Base-by-base conservation (phyloP, 92 coral and sea anemone species). In the Siderastrea siderea region DNA sequence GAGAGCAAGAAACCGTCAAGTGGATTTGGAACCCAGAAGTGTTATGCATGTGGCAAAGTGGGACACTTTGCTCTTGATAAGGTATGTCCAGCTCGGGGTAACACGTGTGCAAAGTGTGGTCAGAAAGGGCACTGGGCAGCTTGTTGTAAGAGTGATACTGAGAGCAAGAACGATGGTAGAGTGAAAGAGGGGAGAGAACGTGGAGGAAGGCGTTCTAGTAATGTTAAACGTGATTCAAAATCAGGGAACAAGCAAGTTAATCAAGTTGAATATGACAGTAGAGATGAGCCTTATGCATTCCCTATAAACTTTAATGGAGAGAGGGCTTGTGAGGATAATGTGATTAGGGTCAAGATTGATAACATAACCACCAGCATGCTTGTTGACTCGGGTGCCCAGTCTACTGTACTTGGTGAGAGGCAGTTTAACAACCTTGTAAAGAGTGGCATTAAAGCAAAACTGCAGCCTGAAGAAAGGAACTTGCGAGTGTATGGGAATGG, bases 21-120 rank as follows among this genome's bases (percentile, higher is more conserved):
- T 26, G 0, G 38, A 26, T 26, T 26, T 26, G 38, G 38, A 26
- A 26, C 38, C 38, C 38, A 70, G 16, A 68, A 54, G 50, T 82
- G 78, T 7, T 82, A 48, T 43, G 86, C 75, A 49, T 82, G 78
- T 51, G 69, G 86, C 55, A 70, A 70, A 57, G 19, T 50, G 26
- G 86, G 78, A 57, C 86, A 82, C 48, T 82, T 82, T 68, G 68
- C 78, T 8, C 78, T 64, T 82, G 78, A 54, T 26, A 26, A 26
- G 38, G 38, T 26, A 26, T 69, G 86, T 70, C 86, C 75, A 68
- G 78, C 86, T 55, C 66, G 86, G 48, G 86, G 86, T 54, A 67
- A 70, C 14, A 69, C 66, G 53, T 83, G 87, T 83, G 87, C 80
- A 1, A 83, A 83, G 53, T 83, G 79, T 46, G 80, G 87, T 11